phyloP scores from a whole-genome alignment of 2,797 vertebrate species.

The Notamacropus eugenii region DNA sequence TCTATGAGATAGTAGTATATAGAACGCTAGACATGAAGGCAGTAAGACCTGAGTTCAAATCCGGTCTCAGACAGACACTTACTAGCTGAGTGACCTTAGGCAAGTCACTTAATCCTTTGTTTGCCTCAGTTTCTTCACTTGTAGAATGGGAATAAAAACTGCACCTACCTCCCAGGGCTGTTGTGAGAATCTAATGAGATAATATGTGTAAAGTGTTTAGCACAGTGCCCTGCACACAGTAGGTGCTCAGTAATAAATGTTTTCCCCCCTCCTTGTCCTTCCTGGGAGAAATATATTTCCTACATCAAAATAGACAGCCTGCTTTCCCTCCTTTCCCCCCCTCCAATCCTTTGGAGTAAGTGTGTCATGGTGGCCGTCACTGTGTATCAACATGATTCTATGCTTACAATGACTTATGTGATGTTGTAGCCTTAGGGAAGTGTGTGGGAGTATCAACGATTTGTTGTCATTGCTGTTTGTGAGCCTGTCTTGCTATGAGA shows the following conservation, averaged over 20 bases:
- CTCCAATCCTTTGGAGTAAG: not conserved
- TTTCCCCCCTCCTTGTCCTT: not conserved
- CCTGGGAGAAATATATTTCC: not conserved
- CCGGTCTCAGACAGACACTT: not conserved
- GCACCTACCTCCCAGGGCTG: not conserved
- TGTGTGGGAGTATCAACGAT: not conserved
- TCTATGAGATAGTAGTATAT: too few species aligned
- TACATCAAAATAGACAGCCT: not conserved
- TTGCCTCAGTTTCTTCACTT: not conserved
- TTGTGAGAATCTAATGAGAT: not conserved
- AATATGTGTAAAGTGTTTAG: not conserved
- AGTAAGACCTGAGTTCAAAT: not conserved
- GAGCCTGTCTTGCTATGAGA: not conserved
- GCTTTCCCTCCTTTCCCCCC: not conserved
- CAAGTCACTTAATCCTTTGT: not conserved
- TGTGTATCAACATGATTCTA: not conserved
- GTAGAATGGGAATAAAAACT: not conserved
- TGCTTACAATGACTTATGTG: not conserved
- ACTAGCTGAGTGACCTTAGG: not conserved
- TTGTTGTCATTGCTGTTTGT: not conserved
- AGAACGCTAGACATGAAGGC: too few species aligned
- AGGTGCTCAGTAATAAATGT: not conserved
- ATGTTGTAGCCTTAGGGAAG: not conserved
- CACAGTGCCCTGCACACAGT: not conserved
- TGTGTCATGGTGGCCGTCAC: not conserved